Evolutionary conservation across 2,113 vertebrate genomes (phyloP), one percentile per base, ranked within the genome.

Genomic region (Neodon shergylaensis): DNA sequence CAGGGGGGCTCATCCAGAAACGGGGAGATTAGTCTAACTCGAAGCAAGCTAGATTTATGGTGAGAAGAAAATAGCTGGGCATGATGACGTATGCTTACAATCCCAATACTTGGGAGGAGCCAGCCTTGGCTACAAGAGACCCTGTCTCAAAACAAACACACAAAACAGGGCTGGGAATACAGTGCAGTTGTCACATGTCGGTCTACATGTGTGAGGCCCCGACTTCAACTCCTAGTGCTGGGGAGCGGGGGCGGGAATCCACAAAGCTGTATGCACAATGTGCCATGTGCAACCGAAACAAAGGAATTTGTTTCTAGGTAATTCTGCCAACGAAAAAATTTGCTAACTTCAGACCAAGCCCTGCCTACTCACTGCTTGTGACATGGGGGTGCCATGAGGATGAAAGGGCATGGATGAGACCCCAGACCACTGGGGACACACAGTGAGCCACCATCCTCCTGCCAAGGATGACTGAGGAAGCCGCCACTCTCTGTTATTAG

Each of bases 201-300:
- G 42, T 31, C 31, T 26, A 22, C 17, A 36, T 1, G 17, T 36
- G 3, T 49, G 17, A 66, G 28, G n/a, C 16, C 63, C 61, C 42
- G 31, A 33, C 21, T 36, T 68, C 44, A 68, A 49, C 31, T 68
- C 63, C 63, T 33, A 47, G 24, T 44, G 16, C 16, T n/a, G 22
- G 26, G 9, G 39, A n/a, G 0, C 7, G 14, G 6, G 42, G 39
- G 42, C 28, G 19, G 16, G 26, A 1, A 5, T 5, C 52, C 52
- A 47, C 33, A 36, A 44, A 54, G 31, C 74, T 39, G 28, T 8
- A 2, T 0, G n/a, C 1, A 33, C 52, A 19, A 7, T 0, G 5
- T 1, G 0, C 47, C 28, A 17, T 0, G 9, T 31, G 52, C 16
- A 19, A 2, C 16, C 10, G 16, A 49, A 44, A 78, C 24, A 1